Percentiles rank a stretch among this genome's conserved stretches.
These are phyloP conservation scores for Deilephila porcellus DNA, from an alignment of 2,888 invertebrate species.

Conservation along the genomic window DNA sequence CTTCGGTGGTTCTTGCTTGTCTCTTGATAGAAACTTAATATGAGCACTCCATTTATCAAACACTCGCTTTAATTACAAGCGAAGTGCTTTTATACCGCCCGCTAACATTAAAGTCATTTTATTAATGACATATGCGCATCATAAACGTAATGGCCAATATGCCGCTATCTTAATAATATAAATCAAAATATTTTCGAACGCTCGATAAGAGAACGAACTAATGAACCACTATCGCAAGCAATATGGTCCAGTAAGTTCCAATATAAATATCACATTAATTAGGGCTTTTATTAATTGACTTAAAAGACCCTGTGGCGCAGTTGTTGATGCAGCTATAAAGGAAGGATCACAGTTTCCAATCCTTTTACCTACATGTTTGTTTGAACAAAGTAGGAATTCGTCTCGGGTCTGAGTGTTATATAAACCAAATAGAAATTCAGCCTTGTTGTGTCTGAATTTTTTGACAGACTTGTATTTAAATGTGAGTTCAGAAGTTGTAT, in stretches of 20 bases:
- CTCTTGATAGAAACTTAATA: conserved; percentile 19
- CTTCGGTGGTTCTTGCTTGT: conserved; percentile 11
- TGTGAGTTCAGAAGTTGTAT: no score
- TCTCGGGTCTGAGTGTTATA: no score
- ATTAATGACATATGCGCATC: conserved; percentile 22
- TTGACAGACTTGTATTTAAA: no score
- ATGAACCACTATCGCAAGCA: conserved; percentile 1
- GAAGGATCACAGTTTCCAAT: no score
- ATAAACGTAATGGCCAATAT: conserved; percentile 3
- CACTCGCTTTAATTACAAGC: conserved; percentile 15
- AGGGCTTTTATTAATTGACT: not conserved
- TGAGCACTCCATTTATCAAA: not conserved
- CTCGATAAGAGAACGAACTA: not conserved
- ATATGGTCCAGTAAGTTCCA: not conserved
- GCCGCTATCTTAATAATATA: conserved; percentile 20
- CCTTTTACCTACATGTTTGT: no score
- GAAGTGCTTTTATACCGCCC: conserved; percentile 13
- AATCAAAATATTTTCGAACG: conserved; percentile 19
- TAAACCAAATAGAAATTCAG: no score
- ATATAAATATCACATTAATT: not conserved
- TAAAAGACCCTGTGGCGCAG: not conserved
- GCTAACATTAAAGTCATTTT: conserved; percentile 19
- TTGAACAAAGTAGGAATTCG: no score
- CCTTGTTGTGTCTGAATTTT: no score
- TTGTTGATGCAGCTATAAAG: no score